phyloP scores from a whole-genome alignment of 2,113 vertebrate species.

The Amblyopsis rosae region DNA sequence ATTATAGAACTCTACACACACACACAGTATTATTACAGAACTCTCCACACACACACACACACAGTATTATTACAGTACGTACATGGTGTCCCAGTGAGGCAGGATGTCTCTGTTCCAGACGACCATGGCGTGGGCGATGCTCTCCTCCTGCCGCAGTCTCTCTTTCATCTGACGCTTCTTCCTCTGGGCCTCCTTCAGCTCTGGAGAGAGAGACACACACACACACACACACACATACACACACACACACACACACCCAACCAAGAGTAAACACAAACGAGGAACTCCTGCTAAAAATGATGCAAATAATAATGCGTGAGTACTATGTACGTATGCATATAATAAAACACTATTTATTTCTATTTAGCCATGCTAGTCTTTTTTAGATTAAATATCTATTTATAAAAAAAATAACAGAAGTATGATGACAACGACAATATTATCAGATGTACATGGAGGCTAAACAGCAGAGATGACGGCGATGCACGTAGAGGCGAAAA shows the following conservation, averaged over 20 bases:
- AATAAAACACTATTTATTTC: no score
- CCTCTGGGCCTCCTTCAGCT: slow-evolving; percentile 96
- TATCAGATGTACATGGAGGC: no score
- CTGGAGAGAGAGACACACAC: slow-evolving; percentile 66
- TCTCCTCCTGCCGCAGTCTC: slow-evolving; percentile 93
- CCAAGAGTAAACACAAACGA: neutral
- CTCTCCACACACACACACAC: neutral
- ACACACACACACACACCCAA: neutral
- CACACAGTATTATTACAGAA: neutral
- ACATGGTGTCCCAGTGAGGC: slow-evolving; percentile 96
- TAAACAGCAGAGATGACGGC: no score
- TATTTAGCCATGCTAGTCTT: no score
- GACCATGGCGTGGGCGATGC: slow-evolving; percentile 94
- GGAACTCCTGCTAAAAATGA: neutral
- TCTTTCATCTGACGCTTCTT: slow-evolving; percentile 98
- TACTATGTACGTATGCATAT: no score
- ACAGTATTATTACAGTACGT: slow-evolving; percentile 55
- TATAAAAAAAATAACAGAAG: neutral
- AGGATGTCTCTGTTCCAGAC: slow-evolving; percentile 97
- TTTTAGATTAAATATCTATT: no score
- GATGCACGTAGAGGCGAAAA: no score
- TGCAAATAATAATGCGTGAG: no score
- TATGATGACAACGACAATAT: neutral
- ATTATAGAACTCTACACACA: neutral
- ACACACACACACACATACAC: neutral